Evolutionary conservation across 2,797 vertebrate genomes (phyloP).

Genomic region (Centroberyx gerrardi): DNA sequence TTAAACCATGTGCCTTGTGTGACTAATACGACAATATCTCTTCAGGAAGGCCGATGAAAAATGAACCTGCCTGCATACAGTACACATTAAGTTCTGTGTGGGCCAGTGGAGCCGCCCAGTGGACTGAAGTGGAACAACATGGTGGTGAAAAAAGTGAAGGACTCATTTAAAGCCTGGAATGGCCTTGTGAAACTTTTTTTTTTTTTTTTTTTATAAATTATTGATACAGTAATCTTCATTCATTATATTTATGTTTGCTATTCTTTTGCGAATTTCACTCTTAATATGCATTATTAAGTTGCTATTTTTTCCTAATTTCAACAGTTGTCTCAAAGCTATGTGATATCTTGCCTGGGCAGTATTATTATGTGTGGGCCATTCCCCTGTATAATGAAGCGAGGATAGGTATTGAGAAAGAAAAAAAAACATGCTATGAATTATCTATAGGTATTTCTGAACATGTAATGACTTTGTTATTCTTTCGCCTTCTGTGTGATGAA

Average conservation of each 20-base stretch:
- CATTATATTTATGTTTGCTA: slow-evolving; percentile 50
- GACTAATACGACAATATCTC: slow-evolving; percentile 27
- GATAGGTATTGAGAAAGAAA: slow-evolving; percentile 2
- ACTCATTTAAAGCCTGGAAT: slow-evolving; percentile 40
- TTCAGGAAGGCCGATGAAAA: slow-evolving; percentile 1
- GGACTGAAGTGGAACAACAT: slow-evolving; percentile 34
- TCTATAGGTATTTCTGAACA: no score
- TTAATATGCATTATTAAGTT: background rate
- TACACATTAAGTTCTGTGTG: slow-evolving; percentile 31
- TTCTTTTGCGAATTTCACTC: slow-evolving; percentile 28
- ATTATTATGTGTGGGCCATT: slow-evolving; percentile 26
- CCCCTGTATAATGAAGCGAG: background rate
- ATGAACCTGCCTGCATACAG: background rate
- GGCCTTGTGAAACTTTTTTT: slow-evolving; percentile 35
- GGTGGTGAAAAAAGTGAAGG: slow-evolving; percentile 50
- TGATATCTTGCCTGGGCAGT: slow-evolving; percentile 31
- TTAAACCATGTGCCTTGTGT: slow-evolving; percentile 69
- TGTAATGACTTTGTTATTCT: background rate
- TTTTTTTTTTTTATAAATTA: slow-evolving; percentile 49
- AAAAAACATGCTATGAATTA: background rate
- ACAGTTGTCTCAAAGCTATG: background rate
- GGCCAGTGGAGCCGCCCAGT: slow-evolving; percentile 59
- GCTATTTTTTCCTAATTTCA: background rate
- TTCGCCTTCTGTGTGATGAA: background rate
- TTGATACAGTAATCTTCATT: slow-evolving; percentile 28